Percentiles rank a stretch among this genome's conserved stretches.
Evolutionary conservation across 2,888 invertebrate genomes (phyloP).

Genomic region (Torymus tubicola): DNA sequence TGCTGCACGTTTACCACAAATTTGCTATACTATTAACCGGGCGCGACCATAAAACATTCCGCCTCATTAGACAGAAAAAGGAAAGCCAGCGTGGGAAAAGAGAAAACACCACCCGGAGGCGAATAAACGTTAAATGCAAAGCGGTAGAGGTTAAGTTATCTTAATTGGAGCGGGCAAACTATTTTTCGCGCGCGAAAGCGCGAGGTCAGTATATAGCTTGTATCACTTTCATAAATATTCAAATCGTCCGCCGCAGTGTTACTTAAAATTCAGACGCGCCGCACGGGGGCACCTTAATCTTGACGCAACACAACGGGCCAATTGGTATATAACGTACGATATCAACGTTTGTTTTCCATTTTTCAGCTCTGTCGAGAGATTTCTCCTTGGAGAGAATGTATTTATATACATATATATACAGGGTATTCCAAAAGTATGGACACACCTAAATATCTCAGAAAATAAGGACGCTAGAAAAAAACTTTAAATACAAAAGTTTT

Average conservation of each 20-base stretch:
- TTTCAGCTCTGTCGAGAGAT: background rate
- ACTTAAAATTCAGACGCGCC: slow-evolving; percentile 28
- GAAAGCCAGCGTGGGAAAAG: background rate
- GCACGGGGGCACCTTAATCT: slow-evolving; percentile 33
- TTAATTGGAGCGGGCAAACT: slow-evolving; percentile 38
- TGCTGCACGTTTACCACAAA: too few relatives aligned
- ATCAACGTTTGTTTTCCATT: slow-evolving; percentile 38
- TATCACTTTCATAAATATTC: slow-evolving; percentile 45
- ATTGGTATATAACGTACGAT: slow-evolving; percentile 20
- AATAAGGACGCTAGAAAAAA: too few relatives aligned
- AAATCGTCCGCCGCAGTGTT: background rate
- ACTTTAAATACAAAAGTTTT: too few relatives aligned
- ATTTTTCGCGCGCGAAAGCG: slow-evolving; percentile 17
- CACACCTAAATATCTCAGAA: too few relatives aligned
- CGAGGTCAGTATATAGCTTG: background rate
- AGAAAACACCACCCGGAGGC: slow-evolving; percentile 11
- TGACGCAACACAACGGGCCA: slow-evolving; percentile 31
- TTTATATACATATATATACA: too few relatives aligned
- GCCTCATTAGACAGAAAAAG: background rate
- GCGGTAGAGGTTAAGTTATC: slow-evolving; percentile 34
- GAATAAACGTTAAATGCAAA: slow-evolving; percentile 45
- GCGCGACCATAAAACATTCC: background rate
- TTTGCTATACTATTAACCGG: background rate
- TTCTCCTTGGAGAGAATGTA: too few relatives aligned
- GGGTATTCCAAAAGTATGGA: too few relatives aligned